Percentiles rank a stretch among this genome's conserved stretches.
phyloP scores from a whole-genome alignment of 2,797 vertebrate species.

The Phaenicophaeus curvirostris region DNA sequence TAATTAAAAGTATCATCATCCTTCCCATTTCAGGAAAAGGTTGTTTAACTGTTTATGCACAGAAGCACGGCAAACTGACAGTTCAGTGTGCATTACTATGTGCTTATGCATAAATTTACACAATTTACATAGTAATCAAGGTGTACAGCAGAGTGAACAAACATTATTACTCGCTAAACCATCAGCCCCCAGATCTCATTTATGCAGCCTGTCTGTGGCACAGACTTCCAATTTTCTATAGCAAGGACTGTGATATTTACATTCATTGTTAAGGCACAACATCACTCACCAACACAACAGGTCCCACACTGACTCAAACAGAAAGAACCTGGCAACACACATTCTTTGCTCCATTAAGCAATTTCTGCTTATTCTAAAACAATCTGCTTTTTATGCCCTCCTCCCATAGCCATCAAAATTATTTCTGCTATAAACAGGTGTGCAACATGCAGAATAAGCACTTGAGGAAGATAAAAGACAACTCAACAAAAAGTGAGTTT shows the following conservation, averaged over 20 bases:
- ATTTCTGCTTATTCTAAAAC: background rate
- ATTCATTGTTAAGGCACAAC: background rate
- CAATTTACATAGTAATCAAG: slow-evolving; percentile 38
- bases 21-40: background rate
- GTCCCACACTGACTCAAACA: background rate
- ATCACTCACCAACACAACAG: background rate
- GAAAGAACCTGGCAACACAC: background rate
- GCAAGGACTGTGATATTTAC: background rate
- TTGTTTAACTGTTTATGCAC: slow-evolving; percentile 16
- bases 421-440: slow-evolving; percentile 23
- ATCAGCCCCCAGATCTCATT: background rate
- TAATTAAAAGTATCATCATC: background rate
- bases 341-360: background rate
- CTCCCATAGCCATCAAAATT: background rate
- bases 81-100: background rate
- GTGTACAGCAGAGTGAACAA: background rate
- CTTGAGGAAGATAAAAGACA: background rate
- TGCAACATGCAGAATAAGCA: slow-evolving; percentile 20
- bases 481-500: background rate
- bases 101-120: slow-evolving; percentile 27
- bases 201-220: background rate
- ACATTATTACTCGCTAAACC: background rate
- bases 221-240: background rate
- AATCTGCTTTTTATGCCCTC: background rate
- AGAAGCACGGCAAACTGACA: background rate